Evolutionary conservation across 2,888 invertebrate species (phyloP).

Genomic region (Actias luna): DNA sequence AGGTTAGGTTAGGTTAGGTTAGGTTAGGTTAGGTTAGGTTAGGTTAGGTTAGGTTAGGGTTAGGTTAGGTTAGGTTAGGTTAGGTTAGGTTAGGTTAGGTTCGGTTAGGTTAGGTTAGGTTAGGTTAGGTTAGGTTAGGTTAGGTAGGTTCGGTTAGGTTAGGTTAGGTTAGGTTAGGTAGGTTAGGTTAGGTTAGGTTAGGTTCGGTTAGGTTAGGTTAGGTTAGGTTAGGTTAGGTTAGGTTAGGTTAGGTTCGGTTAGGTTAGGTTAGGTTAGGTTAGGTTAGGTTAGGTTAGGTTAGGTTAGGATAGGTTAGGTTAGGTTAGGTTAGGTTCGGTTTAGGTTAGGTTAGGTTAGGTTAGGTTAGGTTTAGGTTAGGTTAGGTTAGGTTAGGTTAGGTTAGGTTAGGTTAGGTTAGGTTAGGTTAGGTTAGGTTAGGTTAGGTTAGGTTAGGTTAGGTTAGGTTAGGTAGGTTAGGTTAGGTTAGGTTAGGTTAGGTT

Average conservation of each 20-base stretch:
- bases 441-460: slow-evolving; percentile 27
- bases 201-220: slow-evolving; percentile 27
- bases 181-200: slow-evolving; percentile 28
- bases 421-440: slow-evolving; percentile 31
- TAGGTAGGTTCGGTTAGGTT: slow-evolving; percentile 25
- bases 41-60: slow-evolving; percentile 26
- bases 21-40: slow-evolving; percentile 22
- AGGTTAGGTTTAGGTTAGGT: slow-evolving; percentile 27
- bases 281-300: slow-evolving; percentile 28
- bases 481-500: slow-evolving; percentile 32
- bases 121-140: slow-evolving; percentile 25
- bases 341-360: slow-evolving; percentile 23
- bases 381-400: slow-evolving; percentile 29
- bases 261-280: slow-evolving; percentile 25
- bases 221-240: slow-evolving; percentile 27
- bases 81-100: slow-evolving; percentile 27
- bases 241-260: slow-evolving; percentile 24
- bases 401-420: slow-evolving; percentile 33
- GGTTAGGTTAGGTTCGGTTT: slow-evolving; percentile 31
- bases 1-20: slow-evolving; percentile 22
- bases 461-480: slow-evolving; percentile 31
- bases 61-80: slow-evolving; percentile 27
- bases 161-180: slow-evolving; percentile 29
- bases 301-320: slow-evolving; percentile 31
- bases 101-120: slow-evolving; percentile 27